Base-by-base conservation (phyloP, 2,113 vertebrate genomes). In the Paracanthobrama guichenoti region DNA sequence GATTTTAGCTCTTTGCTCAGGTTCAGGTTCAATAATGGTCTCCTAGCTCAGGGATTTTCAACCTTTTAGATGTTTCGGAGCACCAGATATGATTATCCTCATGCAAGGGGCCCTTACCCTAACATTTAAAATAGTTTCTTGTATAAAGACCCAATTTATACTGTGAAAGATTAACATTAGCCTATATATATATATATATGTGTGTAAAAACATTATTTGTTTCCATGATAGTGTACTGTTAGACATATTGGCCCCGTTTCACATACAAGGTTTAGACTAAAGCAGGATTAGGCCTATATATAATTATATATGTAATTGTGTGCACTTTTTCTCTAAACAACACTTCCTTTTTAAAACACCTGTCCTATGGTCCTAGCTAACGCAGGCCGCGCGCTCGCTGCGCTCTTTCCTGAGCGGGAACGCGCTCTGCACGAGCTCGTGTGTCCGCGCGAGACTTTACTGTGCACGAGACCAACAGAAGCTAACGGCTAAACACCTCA, bases 401-500 rank as follows among this genome's bases (percentile, higher is more conserved):
- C 39, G 77, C 39, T 62, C 39, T 79, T 46, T 62, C 57, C 77
- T 62, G 8, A 62, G 14, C 76, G 76, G 13, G 76, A 79, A 46
- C 77, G 77, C 57, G 76, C 76, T 13, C 53, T 10, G 22, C n/a
- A 62, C 57, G n/a, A 16, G 77, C 64, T 81, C 62, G 24, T 67
- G 64, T 42, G 64, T 42, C 31, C 48, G 48, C 80, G 80, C 48
- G 80, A 82, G 46, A 71, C 22, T 57, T 71, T n/a, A 3, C 2
- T 42, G 22, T 82, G 26, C 80, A 66, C 66, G 80, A 82, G 66
- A 82, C 48, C 80, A 12, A 55, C 28, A 20, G 31, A 82, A 24
- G 80, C 80, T 71, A 82, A 82, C 80, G 66, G 80, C 66, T 82
- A 75, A 75, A 20, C 26, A 53, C 8, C 1, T 75, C 73, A 74